Percentiles rank a stretch among this genome's conserved stretches.
Conservation (phyloP, 2,888 invertebrate species). For the Lithosia quadra region DNA sequence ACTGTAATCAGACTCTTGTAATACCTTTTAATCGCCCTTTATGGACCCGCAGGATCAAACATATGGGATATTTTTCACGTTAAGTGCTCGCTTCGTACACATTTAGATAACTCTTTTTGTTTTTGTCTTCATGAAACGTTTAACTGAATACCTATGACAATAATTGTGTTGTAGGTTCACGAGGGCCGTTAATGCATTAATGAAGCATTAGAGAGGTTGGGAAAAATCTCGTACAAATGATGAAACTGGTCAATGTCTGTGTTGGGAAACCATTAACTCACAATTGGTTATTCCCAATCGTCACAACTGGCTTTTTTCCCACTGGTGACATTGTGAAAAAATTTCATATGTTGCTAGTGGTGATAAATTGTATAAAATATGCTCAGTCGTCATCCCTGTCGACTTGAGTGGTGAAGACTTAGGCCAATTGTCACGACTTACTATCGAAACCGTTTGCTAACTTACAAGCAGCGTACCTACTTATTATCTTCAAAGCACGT, state of each 20-base stretch:
- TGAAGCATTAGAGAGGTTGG: neutral
- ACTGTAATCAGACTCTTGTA: slow-evolving; percentile 1
- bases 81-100: neutral
- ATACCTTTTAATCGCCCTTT: neutral
- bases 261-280: neutral
- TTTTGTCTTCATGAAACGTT: neutral
- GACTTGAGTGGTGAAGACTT: no score
- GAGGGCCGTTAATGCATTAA: neutral
- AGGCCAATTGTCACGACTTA: no score
- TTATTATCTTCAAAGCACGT: no score
- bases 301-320: no score
- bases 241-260: no score
- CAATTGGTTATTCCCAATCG: neutral
- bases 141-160: neutral
- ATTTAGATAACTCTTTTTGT: slow-evolving; percentile 4
- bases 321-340: no score
- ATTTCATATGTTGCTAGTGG: no score
- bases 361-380: no score
- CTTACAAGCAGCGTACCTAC: neutral
- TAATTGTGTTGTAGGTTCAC: neutral
- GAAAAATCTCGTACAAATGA: no score
- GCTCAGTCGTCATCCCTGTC: no score
- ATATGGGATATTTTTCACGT: neutral
- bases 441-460: neutral
- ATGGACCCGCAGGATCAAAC: neutral